phyloP scores from a whole-genome alignment of 2,797 vertebrate genomes.

The Odontamblyopus rebecca region DNA sequence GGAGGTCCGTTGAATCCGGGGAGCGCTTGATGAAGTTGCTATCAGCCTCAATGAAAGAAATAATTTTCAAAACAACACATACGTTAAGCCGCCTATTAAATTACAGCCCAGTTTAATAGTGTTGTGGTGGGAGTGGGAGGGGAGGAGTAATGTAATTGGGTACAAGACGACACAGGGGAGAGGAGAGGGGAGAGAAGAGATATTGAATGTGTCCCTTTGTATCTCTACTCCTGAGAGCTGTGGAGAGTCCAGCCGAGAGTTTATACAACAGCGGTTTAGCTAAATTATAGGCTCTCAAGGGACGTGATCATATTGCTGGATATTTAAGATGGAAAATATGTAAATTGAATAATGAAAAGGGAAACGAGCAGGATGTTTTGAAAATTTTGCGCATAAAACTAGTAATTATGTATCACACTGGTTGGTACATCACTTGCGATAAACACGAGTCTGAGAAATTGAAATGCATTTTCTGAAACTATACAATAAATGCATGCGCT shows the following conservation, averaged over 20 bases:
- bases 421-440: too few relatives aligned
- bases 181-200: neutral
- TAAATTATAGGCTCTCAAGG: neutral
- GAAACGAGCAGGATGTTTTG: neutral
- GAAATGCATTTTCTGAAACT: too few relatives aligned
- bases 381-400: neutral
- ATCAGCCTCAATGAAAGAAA: conserved; percentile 70
- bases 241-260: neutral
- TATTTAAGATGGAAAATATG: neutral
- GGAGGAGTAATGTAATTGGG: conserved; percentile 70
- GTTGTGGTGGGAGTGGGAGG: conserved; percentile 58
- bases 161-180: conserved; percentile 55
- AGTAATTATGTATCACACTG: neutral
- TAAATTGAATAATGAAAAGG: neutral
- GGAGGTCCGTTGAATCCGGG: conserved; percentile 46
- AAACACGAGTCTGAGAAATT: too few relatives aligned
- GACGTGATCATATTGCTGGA: neutral
- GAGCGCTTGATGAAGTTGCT: conserved; percentile 70
- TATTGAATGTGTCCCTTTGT: neutral
- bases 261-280: neutral
- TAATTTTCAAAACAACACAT: conserved; percentile 74
- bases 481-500: too few relatives aligned
- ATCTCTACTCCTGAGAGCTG: neutral
- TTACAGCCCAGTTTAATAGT: conserved; percentile 71
- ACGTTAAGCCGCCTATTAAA: conserved; percentile 68